Evolutionary conservation across 2,888 invertebrate genomes (phyloP), one percentile per base, ranked within the genome.

Genomic region (Strigamia transsilvanica): DNA sequence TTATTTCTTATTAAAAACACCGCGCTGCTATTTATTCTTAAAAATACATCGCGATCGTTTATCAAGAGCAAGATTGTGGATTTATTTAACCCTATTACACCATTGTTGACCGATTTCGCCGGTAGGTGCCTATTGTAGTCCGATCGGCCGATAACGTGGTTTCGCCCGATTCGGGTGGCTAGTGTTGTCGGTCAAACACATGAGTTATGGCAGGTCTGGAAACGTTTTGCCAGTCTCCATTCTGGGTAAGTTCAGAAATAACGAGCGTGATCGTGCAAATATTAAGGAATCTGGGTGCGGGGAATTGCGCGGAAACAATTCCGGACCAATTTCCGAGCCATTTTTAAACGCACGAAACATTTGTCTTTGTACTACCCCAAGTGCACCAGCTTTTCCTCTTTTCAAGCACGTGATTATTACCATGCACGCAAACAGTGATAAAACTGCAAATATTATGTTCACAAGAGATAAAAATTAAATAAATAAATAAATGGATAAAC

Each of bases 211-310:
- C 78, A 41, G 38, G 38, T 7, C 23, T 78, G 78, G 78, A 32
- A 41, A 78, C 78, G 78, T 78, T 78, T 78, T 78, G 78, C 32
- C 23, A 32, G 10, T 78, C 78, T 32, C 34, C 78, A 2, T 78
- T 78, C 18, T 78, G 78, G 61, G 61, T 61, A 61, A 61, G 61
- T 46, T 46, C 1, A 15, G 5, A 5, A 9, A 38, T 0, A 38
- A 38, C 38, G 38, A 38, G 38, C 38, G 6, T 6, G 38, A 51
- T 18, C 15, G 18, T 27, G 3, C 27, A 27, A 27, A 51, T 51
- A 3, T 6, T 2, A 15, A 7, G n/a, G 51, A 18, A 51, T 10
- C 3, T 51, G 1, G 3, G 18, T 18, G 51, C 10, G 18, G 6
- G 12, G 51, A 6, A 51, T 7, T 51, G 15, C 27, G 27, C 2